These are phyloP conservation scores for Maconellicoccus hirsutus DNA, from an alignment of 1,140 invertebrate species.

Conservation along the genomic window DNA sequence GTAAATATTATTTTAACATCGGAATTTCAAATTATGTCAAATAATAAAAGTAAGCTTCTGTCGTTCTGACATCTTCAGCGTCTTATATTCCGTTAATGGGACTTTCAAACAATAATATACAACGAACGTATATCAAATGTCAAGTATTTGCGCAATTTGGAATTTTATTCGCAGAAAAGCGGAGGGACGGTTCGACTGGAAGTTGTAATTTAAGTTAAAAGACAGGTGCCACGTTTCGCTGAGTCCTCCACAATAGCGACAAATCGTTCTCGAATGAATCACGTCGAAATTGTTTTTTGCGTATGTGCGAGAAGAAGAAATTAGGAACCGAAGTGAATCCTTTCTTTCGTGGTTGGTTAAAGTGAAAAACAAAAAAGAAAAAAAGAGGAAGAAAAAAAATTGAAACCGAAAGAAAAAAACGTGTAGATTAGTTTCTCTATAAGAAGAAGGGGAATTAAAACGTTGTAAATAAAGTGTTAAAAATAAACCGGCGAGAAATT, in stretches of 20 bases:
- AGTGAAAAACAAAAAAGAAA: no score
- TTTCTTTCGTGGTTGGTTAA: no score
- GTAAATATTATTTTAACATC: neutral
- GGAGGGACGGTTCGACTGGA: slow-evolving; percentile 14
- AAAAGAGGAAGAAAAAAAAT: no score
- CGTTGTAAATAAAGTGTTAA: no score
- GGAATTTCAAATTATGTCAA: neutral
- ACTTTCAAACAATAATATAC: slow-evolving; percentile 9
- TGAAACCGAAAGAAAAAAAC: no score
- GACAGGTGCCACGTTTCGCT: slow-evolving; percentile 12
- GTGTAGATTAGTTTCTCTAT: no score
- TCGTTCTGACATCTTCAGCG: slow-evolving; percentile 2
- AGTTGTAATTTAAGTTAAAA: slow-evolving; percentile 15
- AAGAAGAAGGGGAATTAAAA: no score
- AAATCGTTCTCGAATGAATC: slow-evolving; percentile 16
- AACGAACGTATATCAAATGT: slow-evolving; percentile 9
- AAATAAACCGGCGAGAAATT: no score
- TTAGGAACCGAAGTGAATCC: no score
- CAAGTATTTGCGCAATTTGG: slow-evolving; percentile 3
- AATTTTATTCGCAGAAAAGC: neutral
- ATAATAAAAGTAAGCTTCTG: neutral
- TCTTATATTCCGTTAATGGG: neutral
- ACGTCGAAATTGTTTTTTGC: neutral
- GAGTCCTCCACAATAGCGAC: neutral
- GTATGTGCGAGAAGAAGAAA: neutral